Base-by-base conservation (phyloP, 2,113 vertebrate genomes). In the Oreamnos americanus region DNA sequence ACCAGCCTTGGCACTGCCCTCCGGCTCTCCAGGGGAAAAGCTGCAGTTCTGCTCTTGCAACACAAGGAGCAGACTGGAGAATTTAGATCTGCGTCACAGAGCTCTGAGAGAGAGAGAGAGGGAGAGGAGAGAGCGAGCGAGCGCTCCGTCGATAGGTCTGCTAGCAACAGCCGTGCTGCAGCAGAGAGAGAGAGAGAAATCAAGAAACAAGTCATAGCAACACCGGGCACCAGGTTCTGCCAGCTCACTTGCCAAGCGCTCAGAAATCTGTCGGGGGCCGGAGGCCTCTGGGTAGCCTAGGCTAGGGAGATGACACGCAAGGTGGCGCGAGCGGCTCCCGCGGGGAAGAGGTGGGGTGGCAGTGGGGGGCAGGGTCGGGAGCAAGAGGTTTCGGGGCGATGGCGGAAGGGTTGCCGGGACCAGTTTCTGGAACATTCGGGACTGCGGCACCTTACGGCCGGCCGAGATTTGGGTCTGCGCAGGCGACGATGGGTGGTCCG, bases 51-150 rank as follows among this genome's bases (percentile, higher is more conserved):
- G 98, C 98, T 98, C 98, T 98, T 99, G 99, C 99, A 99, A 99
- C 99, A 99, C 98, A 99, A 99, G 99, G 99, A 99, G 98, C 99
- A 99, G 99, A 99, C 99, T 99, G 99, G 99, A 99, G 99, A 99
- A 99, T 99, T 99, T 99, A 99, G 99, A 99, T 99, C 99, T 99
- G 99, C 99, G 99, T 99, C 99, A 99, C 99, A 99, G 99, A 99
- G 99, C 99, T 98, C 97, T 94, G 98, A 99, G 93, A 90, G 94
- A 97, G 97, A 91, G 98, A 98, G 98, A 94, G 98, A 96, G 98
- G 97, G 98, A 96, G 98, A 81, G 47, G 98, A 97, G 98, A 98
- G 98, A 96, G 98, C 91, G 98, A 96, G 97, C 97, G 99, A 98
- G 97, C 98, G 99, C 99, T 99, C 98, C 98, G 98, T 99, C 98